Base-by-base conservation (phyloP, 2,113 vertebrate species). In the Dinomys branickii region DNA sequence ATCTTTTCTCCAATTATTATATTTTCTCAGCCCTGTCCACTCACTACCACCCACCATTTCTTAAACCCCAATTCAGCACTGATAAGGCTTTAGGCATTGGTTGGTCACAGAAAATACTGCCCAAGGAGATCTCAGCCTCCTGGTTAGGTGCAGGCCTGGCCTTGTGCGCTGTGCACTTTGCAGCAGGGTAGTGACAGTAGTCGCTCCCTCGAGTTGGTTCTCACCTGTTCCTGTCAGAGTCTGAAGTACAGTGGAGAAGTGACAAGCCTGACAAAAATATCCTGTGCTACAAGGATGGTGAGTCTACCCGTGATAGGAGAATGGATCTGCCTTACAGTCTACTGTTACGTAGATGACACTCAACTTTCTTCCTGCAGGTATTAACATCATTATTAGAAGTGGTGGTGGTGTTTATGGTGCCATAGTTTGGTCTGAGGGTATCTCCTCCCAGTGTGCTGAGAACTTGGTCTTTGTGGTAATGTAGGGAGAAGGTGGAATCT, bases 141-240 rank as follows among this genome's bases (percentile, higher is more conserved):
- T 19, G 1, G 59, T 78, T 22, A 69, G 82, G 50, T 0, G 2
- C 24, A 92, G 20, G 6, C 26, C 20, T 61, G 26, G 6, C 24
- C 19, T 56, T 52, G 19, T 33, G 56, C 0, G 1, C 12, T 9
- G 1, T n/a, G 12, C 2, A 8, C 17, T 73, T 67, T 14, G n/a
- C 26, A 69, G 20, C 20, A 17, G 5, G 1, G 35, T 19, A 56
- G 1, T 59, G 11, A 50, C 19, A 54, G 28, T n/a, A 5, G 67
- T 17, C 47, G 26, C 19, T 30, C 44, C 38, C 50, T 88, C 81
- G 28, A 61, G 61, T 16, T 20, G 67, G 35, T 22, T 75, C 38
- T 13, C 14, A 7, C 24, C 24, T 26, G 17, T 54, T 73, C 4
- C 16, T 78, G 38, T 5, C 28, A 12, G 35, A 85, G 61, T 75